Evolutionary conservation across 1,140 invertebrate species (phyloP).

Genomic region (Cepaea nemoralis): DNA sequence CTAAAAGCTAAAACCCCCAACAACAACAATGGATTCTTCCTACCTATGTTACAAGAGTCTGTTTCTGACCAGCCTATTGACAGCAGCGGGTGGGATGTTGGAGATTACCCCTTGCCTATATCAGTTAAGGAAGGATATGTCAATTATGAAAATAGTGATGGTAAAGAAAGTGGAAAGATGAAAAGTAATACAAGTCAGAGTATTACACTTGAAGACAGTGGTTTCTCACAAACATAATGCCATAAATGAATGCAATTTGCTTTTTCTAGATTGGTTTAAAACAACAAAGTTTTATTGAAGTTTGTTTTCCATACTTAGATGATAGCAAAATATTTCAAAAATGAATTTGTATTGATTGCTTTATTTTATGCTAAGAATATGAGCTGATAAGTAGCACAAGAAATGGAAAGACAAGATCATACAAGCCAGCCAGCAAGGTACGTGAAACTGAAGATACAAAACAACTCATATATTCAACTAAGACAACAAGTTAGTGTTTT

Average conservation of each 20-base stretch:
- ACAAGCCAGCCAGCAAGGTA: no score
- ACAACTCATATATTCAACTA: no score
- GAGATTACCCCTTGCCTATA: background rate
- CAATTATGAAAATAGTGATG: slow-evolving; percentile 1
- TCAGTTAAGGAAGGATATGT: background rate
- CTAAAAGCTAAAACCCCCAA: background rate
- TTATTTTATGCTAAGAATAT: no score
- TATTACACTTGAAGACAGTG: background rate
- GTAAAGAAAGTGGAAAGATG: background rate
- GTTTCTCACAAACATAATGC: background rate
- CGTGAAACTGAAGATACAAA: no score
- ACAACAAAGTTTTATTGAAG: no score
- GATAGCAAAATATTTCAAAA: no score
- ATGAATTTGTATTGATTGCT: no score
- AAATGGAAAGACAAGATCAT: no score
- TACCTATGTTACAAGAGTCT: background rate
- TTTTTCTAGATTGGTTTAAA: background rate
- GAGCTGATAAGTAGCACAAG: no score
- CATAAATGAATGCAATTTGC: background rate
- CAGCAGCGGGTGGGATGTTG: background rate
- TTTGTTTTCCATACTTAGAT: no score
- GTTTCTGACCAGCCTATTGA: background rate
- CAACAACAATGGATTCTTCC: background rate
- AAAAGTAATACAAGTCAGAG: background rate
- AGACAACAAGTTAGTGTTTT: no score